Conservation (phyloP, 2,113 vertebrate genomes). For the Loxodonta africana region DNA sequence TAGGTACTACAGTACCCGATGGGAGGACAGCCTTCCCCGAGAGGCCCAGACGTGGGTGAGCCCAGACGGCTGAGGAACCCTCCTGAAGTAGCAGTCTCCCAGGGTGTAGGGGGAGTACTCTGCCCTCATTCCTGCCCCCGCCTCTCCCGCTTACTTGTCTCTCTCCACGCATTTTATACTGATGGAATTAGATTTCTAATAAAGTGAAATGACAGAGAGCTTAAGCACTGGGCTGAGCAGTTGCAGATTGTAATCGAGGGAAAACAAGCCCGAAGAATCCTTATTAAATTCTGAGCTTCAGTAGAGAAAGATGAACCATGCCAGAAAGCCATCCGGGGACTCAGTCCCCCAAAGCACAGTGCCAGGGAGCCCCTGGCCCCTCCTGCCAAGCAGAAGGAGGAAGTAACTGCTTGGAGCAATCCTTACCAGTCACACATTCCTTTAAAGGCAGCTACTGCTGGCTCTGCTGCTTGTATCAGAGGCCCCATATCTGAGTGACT, state of each 20-base stretch:
- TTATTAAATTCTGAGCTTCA: conserved; percentile 1
- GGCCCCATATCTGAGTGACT: background rate
- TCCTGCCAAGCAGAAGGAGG: background rate
- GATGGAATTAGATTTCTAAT: conserved; percentile 68
- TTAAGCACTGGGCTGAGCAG: conserved; percentile 42
- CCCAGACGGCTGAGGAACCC: background rate
- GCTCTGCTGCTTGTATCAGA: background rate
- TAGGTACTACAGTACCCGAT: background rate
- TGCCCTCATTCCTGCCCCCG: background rate
- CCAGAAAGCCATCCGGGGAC: background rate
- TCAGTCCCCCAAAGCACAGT: background rate
- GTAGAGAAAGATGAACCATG: conserved; percentile 40
- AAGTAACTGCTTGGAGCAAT: background rate
- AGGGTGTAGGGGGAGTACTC: background rate
- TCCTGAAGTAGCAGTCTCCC: background rate
- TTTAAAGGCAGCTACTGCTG: background rate
- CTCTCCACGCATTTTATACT: background rate
- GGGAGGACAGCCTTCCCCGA: fast-evolving
- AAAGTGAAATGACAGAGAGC: conserved; percentile 44
- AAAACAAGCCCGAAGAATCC: background rate
- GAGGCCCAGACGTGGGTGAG: no score
- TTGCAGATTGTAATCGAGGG: background rate
- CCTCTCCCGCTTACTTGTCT: background rate
- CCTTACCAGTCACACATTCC: background rate
- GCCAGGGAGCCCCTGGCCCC: background rate